Evolutionary conservation across 2,888 invertebrate genomes (phyloP).

Genomic region (Lasioglossum zephyrum): DNA sequence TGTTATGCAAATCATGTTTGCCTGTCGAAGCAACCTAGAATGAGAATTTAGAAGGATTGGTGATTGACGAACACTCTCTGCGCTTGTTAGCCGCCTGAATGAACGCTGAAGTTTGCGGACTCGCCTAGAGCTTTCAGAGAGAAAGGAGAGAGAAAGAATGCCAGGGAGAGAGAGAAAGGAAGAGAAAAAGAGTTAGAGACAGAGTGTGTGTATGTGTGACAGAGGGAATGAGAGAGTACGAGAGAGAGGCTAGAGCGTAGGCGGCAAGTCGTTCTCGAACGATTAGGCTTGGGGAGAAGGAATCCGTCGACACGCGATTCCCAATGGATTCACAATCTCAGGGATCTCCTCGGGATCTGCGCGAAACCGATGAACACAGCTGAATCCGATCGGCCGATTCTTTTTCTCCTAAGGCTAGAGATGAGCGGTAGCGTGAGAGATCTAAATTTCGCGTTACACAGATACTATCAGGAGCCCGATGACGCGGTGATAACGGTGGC

Average conservation of each 20-base stretch:
- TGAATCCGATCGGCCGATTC: constrained; percentile 46
- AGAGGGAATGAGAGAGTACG: not conserved
- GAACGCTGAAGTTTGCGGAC: constrained; percentile 37
- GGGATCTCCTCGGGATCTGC: constrained; percentile 8
- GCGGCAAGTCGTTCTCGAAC: constrained; percentile 40
- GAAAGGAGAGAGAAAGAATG: not conserved
- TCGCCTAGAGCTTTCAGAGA: constrained; percentile 36
- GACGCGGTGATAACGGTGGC: constrained; percentile 89
- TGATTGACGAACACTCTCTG: constrained; percentile 58
- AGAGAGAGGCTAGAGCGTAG: constrained; percentile 30
- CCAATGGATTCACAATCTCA: constrained; percentile 11
- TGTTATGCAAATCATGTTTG: constrained; percentile 56
- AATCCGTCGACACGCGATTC: constrained; percentile 53
- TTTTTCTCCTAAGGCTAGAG: constrained; percentile 58
- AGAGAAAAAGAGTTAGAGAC: not conserved
- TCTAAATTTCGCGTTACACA: constrained; percentile 65
- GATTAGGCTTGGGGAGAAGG: constrained; percentile 58
- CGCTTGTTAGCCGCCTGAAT: constrained; percentile 55
- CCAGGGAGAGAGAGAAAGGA: not conserved
- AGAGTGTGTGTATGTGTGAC: not conserved
- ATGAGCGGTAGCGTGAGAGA: constrained; percentile 59
- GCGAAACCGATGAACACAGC: not conserved
- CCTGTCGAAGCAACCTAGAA: constrained; percentile 53
- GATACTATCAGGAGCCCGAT: constrained; percentile 86
- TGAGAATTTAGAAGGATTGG: constrained; percentile 52